Percentiles rank a stretch among this genome's conserved stretches.
Conservation (phyloP, 2,888 invertebrate genomes). For the Altica lythri region DNA sequence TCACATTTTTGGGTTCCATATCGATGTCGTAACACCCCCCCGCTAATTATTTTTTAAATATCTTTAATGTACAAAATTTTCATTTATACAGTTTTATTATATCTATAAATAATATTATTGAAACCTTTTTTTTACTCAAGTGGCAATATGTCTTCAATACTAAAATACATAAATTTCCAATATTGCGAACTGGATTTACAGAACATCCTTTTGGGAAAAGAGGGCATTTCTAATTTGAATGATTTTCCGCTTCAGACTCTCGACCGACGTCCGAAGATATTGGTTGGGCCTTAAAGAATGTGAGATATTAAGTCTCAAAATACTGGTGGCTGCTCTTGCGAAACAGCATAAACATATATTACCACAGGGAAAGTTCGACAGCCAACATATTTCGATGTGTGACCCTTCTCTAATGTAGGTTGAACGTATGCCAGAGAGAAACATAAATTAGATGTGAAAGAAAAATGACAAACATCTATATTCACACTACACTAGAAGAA, state of each 20-base stretch:
- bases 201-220: neutral
- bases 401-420: constrained; percentile 14
- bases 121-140: no score
- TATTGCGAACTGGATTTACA: neutral
- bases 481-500: no score
- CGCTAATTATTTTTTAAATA: no score
- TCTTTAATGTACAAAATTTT: no score
- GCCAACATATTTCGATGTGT: constrained; percentile 23
- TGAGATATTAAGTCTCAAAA: constrained; percentile 4
- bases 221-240: constrained; percentile 21
- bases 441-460: neutral
- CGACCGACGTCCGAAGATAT: constrained; percentile 12
- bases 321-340: constrained; percentile 8
- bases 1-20: no score
- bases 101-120: no score
- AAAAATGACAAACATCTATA: no score
- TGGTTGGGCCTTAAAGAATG: constrained; percentile 15
- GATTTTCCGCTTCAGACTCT: constrained; percentile 15
- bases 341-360: constrained; percentile 23
- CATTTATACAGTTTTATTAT: no score
- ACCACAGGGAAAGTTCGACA: constrained; percentile 20
- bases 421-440: no score
- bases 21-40: no score
- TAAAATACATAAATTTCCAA: neutral
- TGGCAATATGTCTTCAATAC: no score